Conservation (phyloP, 1,140 invertebrate genomes). For the Macrobrachium nipponense region DNA sequence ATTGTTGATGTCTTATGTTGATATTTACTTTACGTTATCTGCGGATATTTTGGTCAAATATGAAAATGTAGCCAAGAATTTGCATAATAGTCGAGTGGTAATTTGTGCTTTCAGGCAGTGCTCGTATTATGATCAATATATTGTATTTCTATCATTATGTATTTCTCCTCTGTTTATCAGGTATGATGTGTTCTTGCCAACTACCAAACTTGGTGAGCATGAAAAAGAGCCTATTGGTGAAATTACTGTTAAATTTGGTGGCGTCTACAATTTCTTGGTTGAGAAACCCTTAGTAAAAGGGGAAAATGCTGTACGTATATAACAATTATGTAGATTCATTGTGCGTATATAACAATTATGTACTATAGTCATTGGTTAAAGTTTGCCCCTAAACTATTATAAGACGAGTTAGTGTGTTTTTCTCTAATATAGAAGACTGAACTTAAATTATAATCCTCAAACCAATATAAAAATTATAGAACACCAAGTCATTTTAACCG, state of each 20-base stretch:
- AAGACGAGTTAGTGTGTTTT: too few species aligned
- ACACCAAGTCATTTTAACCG: too few species aligned
- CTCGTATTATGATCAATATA: neutral
- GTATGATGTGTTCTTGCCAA: slow-evolving; percentile 23
- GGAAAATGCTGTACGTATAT: slow-evolving; percentile 5
- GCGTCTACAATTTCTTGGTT: slow-evolving; percentile 45
- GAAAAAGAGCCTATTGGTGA: neutral
- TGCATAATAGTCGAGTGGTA: too few species aligned
- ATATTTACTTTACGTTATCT: too few species aligned
- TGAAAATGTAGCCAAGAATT: too few species aligned
- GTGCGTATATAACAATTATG: neutral
- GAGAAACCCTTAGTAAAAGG: slow-evolving; percentile 3
- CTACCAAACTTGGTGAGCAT: neutral
- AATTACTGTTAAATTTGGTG: slow-evolving; percentile 32
- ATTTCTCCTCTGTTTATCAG: slow-evolving; percentile 8
- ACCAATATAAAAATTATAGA: too few species aligned
- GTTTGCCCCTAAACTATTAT: too few species aligned
- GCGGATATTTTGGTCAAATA: too few species aligned
- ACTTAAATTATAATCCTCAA: too few species aligned
- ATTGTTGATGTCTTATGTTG: neutral
- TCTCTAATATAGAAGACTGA: too few species aligned
- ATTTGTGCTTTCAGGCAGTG: neutral
- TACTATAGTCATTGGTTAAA: too few species aligned
- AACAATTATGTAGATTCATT: neutral
- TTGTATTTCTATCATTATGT: neutral